A percentile compares a stretch with the other conserved stretches of the same genome.
Evolutionary conservation across 2,113 vertebrate species (phyloP).

Genomic region (Trematocara nigrifrons): DNA sequence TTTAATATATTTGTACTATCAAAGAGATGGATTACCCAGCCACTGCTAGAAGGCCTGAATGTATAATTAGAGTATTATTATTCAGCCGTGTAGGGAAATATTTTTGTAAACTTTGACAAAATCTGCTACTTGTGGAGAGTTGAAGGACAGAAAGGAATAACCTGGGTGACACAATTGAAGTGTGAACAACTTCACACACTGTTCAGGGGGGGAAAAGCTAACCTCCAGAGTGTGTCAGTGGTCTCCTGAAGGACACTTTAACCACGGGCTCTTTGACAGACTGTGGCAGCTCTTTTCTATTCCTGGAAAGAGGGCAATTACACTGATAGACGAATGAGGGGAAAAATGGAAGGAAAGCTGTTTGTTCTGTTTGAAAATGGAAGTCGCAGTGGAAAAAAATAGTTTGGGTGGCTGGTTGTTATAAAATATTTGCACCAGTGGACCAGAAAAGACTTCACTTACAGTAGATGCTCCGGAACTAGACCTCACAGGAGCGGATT

Average conservation of each 20-base stretch:
- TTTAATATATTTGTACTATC: neutral
- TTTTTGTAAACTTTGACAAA: neutral
- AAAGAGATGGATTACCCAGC: neutral
- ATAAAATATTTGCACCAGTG: slow-evolving; percentile 11
- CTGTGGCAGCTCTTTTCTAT: slow-evolving; percentile 58
- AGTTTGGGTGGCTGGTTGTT: slow-evolving; percentile 11
- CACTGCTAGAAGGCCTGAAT: neutral
- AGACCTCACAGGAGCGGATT: neutral
- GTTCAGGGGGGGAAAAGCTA: neutral
- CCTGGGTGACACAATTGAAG: neutral
- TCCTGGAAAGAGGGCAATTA: slow-evolving; percentile 65
- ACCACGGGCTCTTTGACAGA: slow-evolving; percentile 53
- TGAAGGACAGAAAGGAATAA: neutral
- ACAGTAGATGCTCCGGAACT: neutral
- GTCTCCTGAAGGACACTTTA: slow-evolving; percentile 51
- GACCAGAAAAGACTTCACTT: slow-evolving; percentile 20
- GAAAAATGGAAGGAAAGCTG: slow-evolving; percentile 46
- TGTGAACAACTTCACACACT: slow-evolving; percentile 7
- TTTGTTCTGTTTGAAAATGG: slow-evolving; percentile 56
- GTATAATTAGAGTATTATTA: neutral
- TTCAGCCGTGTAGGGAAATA: neutral
- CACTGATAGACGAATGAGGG: slow-evolving; percentile 54
- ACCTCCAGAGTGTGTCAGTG: neutral
- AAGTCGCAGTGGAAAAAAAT: slow-evolving; percentile 6
- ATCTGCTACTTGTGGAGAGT: neutral